A percentile compares a stretch with the other conserved stretches of the same genome.
These are phyloP conservation scores for Temnothorax rugatulus DNA, from an alignment of 2,888 invertebrate species.

Conservation along the genomic window DNA sequence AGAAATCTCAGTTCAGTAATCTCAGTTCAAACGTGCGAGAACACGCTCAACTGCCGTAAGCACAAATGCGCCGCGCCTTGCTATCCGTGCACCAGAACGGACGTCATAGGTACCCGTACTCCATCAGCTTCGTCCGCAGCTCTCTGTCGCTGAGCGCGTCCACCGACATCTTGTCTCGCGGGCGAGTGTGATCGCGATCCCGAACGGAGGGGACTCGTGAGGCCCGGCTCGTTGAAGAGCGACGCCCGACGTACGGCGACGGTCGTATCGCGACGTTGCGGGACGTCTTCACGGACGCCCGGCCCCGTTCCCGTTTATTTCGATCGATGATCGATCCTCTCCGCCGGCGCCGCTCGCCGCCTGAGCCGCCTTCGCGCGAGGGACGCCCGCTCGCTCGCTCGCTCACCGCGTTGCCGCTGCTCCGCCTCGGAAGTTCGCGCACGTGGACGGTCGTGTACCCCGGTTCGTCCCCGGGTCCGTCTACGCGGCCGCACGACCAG, in stretches of 20 bases:
- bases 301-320: conserved; percentile 26
- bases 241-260: not conserved
- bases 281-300: not conserved
- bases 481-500: not conserved
- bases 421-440: not conserved
- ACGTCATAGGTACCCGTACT: conserved; percentile 91
- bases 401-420: not conserved
- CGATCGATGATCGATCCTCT: conserved; percentile 48
- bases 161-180: conserved; percentile 85
- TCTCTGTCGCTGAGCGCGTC: conserved; percentile 91
- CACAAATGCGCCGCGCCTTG: conserved; percentile 95
- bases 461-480: conserved; percentile 19
- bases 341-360: conserved; percentile 6
- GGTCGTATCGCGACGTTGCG: not conserved
- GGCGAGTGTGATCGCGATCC: conserved; percentile 30
- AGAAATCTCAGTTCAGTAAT: too few relatives aligned
- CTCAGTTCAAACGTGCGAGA: conserved; percentile 94
- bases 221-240: conserved; percentile 3
- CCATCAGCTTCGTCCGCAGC: conserved; percentile 91
- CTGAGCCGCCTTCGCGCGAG: not conserved
- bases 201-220: conserved; percentile 27
- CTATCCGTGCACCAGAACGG: conserved; percentile 93
- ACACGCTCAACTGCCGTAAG: conserved; percentile 93
- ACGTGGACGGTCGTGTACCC: conserved; percentile 25
- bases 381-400: not conserved